phyloP scores from a whole-genome alignment of 2,888 invertebrate species.

The Abrostola tripartita region DNA sequence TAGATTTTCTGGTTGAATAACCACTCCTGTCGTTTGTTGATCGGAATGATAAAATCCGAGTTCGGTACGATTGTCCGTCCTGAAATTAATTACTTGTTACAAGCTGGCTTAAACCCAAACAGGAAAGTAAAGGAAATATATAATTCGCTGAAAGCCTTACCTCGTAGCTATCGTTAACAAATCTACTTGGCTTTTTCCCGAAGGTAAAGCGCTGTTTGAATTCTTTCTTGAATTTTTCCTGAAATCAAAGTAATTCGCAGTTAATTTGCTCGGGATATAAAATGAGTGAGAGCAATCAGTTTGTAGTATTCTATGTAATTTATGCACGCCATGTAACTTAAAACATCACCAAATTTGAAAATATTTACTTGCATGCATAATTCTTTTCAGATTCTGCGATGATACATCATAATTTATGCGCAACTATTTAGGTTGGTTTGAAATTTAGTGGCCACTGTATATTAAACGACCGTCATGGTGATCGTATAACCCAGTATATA shows the following conservation, averaged over 20 bases:
- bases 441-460: too few relatives aligned
- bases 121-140: neutral
- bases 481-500: neutral
- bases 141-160: constrained; percentile 60
- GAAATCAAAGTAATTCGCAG: constrained; percentile 58
- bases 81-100: constrained; percentile 61
- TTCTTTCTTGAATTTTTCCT: constrained; percentile 94
- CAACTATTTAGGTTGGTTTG: too few relatives aligned
- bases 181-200: constrained; percentile 81
- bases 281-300: neutral
- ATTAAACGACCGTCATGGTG: neutral
- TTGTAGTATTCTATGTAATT: neutral
- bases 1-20: constrained; percentile 77
- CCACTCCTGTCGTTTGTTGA: constrained; percentile 80
- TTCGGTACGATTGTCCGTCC: constrained; percentile 84
- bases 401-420: too few relatives aligned
- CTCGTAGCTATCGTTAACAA: constrained; percentile 83
- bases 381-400: too few relatives aligned
- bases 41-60: constrained; percentile 80
- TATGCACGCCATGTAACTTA: neutral
- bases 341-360: too few relatives aligned
- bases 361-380: too few relatives aligned
- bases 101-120: constrained; percentile 3
- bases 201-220: constrained; percentile 91
- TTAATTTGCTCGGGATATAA: constrained; percentile 15